Evolutionary conservation across 1,140 invertebrate genomes (phyloP).

Genomic region (Aleiodes sp.): DNA sequence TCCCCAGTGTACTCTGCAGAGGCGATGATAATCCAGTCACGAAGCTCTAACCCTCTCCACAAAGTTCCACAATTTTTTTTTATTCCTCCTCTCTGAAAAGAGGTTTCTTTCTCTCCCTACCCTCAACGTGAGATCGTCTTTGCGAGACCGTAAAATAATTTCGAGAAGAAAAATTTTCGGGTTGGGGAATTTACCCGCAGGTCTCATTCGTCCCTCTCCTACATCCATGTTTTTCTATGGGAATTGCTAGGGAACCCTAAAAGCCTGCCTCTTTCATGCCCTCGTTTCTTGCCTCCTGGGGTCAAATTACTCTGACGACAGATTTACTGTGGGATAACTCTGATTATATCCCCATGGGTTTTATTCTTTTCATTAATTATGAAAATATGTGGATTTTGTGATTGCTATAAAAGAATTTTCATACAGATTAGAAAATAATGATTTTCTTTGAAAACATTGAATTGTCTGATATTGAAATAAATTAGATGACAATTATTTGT

Average conservation of each 20-base stretch:
- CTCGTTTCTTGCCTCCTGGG: conserved; percentile 5
- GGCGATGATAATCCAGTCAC: conserved; percentile 45
- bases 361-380: background rate
- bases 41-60: conserved; percentile 27
- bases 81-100: background rate
- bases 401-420: too few relatives aligned
- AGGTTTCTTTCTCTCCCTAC: background rate
- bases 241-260: conserved; percentile 4
- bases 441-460: too few relatives aligned
- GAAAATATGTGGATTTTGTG: too few relatives aligned
- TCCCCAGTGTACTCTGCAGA: conserved; percentile 15
- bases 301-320: conserved; percentile 12
- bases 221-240: conserved; percentile 2
- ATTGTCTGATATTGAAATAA: too few relatives aligned
- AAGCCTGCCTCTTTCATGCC: background rate
- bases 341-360: background rate
- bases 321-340: conserved; percentile 8
- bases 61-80: conserved; percentile 13
- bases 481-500: too few relatives aligned
- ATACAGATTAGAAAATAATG: too few relatives aligned
- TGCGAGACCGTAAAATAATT: conserved; percentile 44
- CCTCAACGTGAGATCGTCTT: background rate
- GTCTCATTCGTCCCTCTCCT: background rate
- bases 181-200: background rate
- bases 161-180: conserved; percentile 20